Conservation (phyloP, 2,113 vertebrate genomes). For the Taurulus bubalis region DNA sequence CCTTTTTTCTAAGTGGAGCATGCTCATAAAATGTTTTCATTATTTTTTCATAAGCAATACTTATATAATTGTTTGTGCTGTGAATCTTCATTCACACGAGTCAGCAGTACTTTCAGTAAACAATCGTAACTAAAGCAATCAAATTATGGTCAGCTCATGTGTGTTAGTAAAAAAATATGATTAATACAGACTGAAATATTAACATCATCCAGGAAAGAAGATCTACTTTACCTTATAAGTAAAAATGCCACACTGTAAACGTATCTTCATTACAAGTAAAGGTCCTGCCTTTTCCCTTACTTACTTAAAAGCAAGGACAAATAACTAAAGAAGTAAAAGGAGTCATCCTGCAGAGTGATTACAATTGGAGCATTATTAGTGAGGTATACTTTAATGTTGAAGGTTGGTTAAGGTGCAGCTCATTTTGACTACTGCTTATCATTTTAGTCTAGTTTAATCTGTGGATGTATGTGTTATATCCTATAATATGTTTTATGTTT, state of each 20-base stretch:
- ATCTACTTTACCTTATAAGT: neutral
- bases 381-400: neutral
- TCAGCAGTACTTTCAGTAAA: neutral
- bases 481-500: neutral
- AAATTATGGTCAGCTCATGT: conserved; percentile 3
- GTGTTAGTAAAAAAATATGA: neutral
- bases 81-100: neutral
- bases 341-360: neutral
- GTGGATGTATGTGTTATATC: neutral
- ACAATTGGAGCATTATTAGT: neutral
- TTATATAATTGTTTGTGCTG: neutral
- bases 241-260: neutral
- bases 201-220: neutral
- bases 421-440: neutral
- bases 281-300: neutral
- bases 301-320: neutral
- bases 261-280: neutral
- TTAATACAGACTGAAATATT: neutral
- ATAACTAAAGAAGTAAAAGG: neutral
- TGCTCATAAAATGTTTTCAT: neutral
- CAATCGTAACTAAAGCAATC: neutral
- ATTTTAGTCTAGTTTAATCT: neutral
- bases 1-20: neutral
- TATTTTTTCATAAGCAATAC: neutral
- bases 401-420: neutral